phyloP scores from a whole-genome alignment of 2,797 vertebrate genomes.

The Xiphophorus birchmanni region DNA sequence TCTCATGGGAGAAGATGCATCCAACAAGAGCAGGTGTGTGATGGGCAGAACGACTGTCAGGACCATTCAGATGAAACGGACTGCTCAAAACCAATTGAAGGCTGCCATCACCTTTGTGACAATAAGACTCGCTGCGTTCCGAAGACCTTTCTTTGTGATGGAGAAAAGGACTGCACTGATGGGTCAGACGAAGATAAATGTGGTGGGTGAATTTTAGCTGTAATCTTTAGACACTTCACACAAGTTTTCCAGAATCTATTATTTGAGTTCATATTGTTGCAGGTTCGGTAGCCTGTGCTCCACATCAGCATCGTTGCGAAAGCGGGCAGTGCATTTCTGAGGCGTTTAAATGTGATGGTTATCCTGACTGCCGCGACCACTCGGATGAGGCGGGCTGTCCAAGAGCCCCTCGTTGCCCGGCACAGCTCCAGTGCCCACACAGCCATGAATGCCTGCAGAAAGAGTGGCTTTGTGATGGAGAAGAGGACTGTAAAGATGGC shows the following conservation, averaged over 20 bases:
- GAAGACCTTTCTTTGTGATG: conserved; percentile 87
- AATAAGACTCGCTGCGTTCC: conserved; percentile 84
- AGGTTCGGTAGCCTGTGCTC: conserved; percentile 76
- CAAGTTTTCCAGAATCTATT: rapidly evolving
- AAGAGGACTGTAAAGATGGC: conserved; percentile 87
- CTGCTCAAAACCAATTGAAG: conserved; percentile 74
- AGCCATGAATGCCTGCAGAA: conserved; percentile 86
- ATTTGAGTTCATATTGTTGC: neutral
- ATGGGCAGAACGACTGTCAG: conserved; percentile 83
- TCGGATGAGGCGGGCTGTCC: conserved; percentile 87
- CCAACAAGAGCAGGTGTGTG: conserved; percentile 72
- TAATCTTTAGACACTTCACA: neutral
- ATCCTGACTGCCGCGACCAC: conserved; percentile 86
- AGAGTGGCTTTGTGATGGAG: conserved; percentile 89
- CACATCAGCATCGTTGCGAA: conserved; percentile 78
- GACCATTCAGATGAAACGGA: conserved; percentile 87
- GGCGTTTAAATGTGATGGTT: conserved; percentile 86
- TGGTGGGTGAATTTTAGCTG: conserved; percentile 67
- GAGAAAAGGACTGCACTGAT: conserved; percentile 88
- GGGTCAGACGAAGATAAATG: conserved; percentile 84
- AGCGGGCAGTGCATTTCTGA: conserved; percentile 87
- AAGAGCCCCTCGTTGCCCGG: conserved; percentile 74
- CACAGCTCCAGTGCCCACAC: conserved; percentile 74
- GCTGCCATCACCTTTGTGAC: conserved; percentile 86
- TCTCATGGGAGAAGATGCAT: conserved; percentile 79